A percentile compares a stretch with the other conserved stretches of the same genome.
These are phyloP conservation scores for Marisa cornuarietis DNA, from an alignment of 1,140 invertebrate genomes.

Conservation along the genomic window DNA sequence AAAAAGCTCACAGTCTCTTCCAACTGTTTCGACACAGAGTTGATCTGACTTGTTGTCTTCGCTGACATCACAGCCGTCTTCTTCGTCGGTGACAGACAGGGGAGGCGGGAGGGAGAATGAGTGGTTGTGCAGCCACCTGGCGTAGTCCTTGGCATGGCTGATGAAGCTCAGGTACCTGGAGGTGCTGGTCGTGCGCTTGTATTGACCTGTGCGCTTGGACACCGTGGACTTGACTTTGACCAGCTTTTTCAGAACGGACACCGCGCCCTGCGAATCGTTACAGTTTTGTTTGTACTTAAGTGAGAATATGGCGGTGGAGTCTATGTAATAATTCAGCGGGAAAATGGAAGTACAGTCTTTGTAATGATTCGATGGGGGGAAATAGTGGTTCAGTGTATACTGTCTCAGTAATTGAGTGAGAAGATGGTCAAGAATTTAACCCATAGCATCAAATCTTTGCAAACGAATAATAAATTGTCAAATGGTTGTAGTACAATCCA, in stretches of 20 bases:
- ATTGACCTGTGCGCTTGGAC: slow-evolving; percentile 31
- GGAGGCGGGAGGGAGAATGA: slow-evolving; percentile 17
- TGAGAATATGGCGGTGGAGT: no score
- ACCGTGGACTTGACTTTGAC: slow-evolving; percentile 38
- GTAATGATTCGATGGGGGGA: no score
- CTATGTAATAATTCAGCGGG: no score
- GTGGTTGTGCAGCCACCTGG: slow-evolving; percentile 12
- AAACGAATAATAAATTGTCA: no score
- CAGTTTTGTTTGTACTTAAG: no score
- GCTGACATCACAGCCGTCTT: slow-evolving; percentile 5
- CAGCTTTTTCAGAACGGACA: slow-evolving; percentile 52
- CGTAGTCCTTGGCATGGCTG: slow-evolving; percentile 15
- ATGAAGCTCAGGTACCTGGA: slow-evolving; percentile 25
- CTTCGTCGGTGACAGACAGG: slow-evolving; percentile 1
- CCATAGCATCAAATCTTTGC: no score
- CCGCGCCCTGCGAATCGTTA: slow-evolving; percentile 38
- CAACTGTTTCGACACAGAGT: background rate
- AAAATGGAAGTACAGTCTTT: no score
- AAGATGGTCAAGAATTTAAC: no score
- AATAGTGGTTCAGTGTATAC: no score
- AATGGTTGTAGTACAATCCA: no score
- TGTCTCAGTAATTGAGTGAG: no score
- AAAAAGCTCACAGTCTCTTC: background rate
- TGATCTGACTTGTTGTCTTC: background rate
- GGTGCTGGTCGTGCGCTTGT: background rate